These are phyloP conservation scores for Ariolimax columbianus DNA, from an alignment of 2,888 invertebrate species.

Conservation along the genomic window DNA sequence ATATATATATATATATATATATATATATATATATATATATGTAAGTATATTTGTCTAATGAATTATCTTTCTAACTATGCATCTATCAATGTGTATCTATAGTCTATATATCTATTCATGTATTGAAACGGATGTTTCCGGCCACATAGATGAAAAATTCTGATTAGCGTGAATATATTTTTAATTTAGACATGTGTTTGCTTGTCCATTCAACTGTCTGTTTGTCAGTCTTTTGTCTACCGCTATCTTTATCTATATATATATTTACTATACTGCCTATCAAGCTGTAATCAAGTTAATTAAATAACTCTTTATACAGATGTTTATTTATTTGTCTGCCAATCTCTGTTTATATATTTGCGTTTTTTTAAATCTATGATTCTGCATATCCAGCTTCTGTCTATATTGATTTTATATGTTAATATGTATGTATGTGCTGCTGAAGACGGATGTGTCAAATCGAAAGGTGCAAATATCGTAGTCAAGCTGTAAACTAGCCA, in stretches of 20 bases:
- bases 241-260: background rate
- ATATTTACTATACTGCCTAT: too few species aligned
- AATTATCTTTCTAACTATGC: background rate
- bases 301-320: background rate
- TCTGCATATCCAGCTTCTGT: too few species aligned
- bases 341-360: background rate
- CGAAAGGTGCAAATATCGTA: too few species aligned
- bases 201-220: background rate
- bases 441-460: too few species aligned
- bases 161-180: background rate
- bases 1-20: conserved; percentile 29
- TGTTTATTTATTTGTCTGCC: background rate
- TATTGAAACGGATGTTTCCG: background rate
- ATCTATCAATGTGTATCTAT: background rate
- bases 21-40: conserved; percentile 29
- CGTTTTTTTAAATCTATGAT: background rate
- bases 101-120: background rate
- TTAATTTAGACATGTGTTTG: background rate
- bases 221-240: background rate
- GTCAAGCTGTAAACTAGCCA: too few species aligned
- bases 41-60: background rate
- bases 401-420: too few species aligned
- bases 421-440: too few species aligned
- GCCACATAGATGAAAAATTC: background rate
- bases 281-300: too few species aligned